Evolutionary conservation across 2,797 vertebrate species (phyloP).

Genomic region (Falco biarmicus): DNA sequence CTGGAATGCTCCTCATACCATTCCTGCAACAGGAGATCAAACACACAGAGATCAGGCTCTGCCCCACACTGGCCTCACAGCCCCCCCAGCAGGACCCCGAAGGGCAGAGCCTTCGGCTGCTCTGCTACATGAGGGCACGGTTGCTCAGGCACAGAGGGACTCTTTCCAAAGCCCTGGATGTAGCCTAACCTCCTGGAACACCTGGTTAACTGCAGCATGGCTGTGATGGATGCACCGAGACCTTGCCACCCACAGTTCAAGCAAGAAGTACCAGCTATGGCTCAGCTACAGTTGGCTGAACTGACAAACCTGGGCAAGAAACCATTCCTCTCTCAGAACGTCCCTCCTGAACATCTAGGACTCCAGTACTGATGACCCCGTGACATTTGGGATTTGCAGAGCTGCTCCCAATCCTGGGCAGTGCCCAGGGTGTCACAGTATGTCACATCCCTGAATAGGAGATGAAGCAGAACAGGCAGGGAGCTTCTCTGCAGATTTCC

Average conservation of each 20-base stretch:
- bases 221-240: fast-evolving
- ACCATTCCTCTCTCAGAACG: neutral
- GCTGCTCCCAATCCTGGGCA: neutral
- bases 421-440: neutral
- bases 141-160: neutral
- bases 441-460: neutral
- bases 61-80: fast-evolving
- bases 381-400: neutral
- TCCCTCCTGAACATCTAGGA: neutral
- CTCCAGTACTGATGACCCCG: fast-evolving
- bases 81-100: neutral
- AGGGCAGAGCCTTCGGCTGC: neutral
- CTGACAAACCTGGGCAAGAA: neutral
- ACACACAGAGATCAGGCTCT: neutral
- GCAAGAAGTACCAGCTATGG: neutral
- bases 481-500: neutral
- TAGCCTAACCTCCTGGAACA: neutral
- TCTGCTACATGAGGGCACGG: fast-evolving
- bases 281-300: neutral
- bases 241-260: neutral
- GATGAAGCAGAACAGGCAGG: neutral
- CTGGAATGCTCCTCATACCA: slow-evolving; percentile 93
- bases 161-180: neutral
- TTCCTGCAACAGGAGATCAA: slow-evolving; percentile 77
- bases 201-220: neutral